Conservation (phyloP, 2,888 invertebrate genomes). For the Drosophila demipolita region DNA sequence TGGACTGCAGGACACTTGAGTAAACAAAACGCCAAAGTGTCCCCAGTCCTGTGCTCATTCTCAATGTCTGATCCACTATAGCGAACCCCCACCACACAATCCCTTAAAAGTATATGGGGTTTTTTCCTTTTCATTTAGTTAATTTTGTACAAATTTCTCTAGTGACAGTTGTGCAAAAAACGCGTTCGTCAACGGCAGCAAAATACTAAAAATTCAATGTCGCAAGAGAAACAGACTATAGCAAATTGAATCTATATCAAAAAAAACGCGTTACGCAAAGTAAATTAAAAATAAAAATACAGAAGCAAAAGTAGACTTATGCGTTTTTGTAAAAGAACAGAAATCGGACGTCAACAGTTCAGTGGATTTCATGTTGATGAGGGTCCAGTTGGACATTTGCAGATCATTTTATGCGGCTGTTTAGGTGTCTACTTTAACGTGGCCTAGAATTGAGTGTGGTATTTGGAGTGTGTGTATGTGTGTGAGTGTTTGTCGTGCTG, state of each 20-base stretch:
- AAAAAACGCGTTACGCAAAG: conserved; percentile 18
- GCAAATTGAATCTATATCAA: conserved; percentile 18
- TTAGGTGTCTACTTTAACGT: conserved; percentile 10
- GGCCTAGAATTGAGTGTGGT: background rate
- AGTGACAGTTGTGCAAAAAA: conserved; percentile 71
- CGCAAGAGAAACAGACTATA: conserved; percentile 10
- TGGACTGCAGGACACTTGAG: conserved; percentile 65
- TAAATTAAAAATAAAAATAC: conserved; percentile 16
- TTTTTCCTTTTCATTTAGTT: conserved; percentile 55
- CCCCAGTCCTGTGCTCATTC: conserved; percentile 3
- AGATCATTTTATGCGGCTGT: conserved; percentile 29
- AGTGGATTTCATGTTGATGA: conserved; percentile 67
- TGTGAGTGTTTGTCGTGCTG: background rate
- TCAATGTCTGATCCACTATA: background rate
- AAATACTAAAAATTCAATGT: conserved; percentile 21
- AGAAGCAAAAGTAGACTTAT: conserved; percentile 61
- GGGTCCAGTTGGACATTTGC: conserved; percentile 52
- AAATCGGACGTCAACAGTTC: conserved; percentile 17
- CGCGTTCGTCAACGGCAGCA: conserved; percentile 73
- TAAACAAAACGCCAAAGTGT: conserved; percentile 46
- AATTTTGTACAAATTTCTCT: conserved; percentile 62
- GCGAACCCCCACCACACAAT: background rate
- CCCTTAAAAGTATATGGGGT: conserved; percentile 14
- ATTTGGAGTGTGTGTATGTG: background rate
- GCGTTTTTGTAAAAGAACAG: conserved; percentile 61